Evolutionary conservation across 2,113 vertebrate genomes (phyloP).

Genomic region (Corythoichthys intestinalis): DNA sequence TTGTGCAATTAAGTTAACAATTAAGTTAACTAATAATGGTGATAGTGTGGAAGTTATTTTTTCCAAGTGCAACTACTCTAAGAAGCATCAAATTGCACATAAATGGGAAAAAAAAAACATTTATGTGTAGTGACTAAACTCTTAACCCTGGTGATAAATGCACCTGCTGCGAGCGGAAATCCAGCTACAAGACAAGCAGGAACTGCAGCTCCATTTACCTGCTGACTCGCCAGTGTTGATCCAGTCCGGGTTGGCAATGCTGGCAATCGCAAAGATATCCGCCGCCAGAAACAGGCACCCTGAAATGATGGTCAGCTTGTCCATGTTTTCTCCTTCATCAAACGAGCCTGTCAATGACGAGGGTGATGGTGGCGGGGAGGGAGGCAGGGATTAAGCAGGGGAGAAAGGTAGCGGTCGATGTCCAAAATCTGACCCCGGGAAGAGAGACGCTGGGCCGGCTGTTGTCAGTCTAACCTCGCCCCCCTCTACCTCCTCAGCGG

Average conservation of each 20-base stretch:
- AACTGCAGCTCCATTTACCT: slow-evolving; percentile 72
- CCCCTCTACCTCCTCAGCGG: slow-evolving; percentile 61
- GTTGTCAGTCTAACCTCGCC: slow-evolving; percentile 60
- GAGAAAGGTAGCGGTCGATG: slow-evolving; percentile 15
- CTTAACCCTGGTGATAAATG: slow-evolving; percentile 15
- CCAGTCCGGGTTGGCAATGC: slow-evolving; percentile 97
- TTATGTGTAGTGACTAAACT: slow-evolving; percentile 21
- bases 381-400: background rate
- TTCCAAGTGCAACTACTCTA: background rate
- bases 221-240: slow-evolving; percentile 98
- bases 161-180: background rate
- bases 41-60: background rate
- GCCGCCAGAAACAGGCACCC: slow-evolving; percentile 97
- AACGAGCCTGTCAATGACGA: slow-evolving; percentile 15
- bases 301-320: slow-evolving; percentile 98
- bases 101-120: background rate
- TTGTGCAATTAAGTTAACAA: background rate
- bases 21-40: background rate
- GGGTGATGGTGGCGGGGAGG: background rate
- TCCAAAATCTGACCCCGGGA: slow-evolving; percentile 41
- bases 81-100: background rate
- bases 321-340: slow-evolving; percentile 75
- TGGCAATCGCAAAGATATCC: slow-evolving; percentile 97
- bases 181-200: background rate
- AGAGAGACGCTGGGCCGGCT: slow-evolving; percentile 37